A percentile compares a stretch with the other conserved stretches of the same genome.
Evolutionary conservation across 2,113 vertebrate genomes (phyloP).

Genomic region (Peromyscus maniculatus): DNA sequence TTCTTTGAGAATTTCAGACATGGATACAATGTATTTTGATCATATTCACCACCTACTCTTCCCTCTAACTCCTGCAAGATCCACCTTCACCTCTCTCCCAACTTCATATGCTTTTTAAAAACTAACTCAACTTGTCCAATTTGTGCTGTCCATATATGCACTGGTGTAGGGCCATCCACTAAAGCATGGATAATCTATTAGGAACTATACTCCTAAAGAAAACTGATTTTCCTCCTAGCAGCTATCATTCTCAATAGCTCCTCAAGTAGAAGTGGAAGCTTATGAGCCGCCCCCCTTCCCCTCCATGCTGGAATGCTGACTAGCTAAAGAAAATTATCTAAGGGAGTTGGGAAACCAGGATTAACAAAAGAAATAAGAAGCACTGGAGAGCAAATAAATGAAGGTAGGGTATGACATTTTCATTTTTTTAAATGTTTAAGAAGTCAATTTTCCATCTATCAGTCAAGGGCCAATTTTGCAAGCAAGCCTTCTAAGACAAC

Average conservation of each 20-base stretch:
- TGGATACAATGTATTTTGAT: background rate
- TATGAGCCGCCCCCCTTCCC: background rate
- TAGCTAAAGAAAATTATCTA: constrained; percentile 49
- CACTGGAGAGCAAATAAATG: constrained; percentile 44
- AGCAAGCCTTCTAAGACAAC: constrained; percentile 9
- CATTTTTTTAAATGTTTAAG: constrained; percentile 30
- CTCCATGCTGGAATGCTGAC: background rate
- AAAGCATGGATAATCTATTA: background rate
- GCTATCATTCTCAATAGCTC: background rate
- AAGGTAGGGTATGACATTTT: constrained; percentile 37
- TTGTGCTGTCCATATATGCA: background rate
- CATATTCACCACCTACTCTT: background rate
- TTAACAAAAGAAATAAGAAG: constrained; percentile 58
- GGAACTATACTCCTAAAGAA: background rate
- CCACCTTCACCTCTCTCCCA: background rate
- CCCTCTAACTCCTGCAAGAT: background rate
- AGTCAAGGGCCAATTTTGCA: background rate
- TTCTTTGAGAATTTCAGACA: background rate
- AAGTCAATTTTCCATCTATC: constrained; percentile 58
- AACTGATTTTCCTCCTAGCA: background rate
- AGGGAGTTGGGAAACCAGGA: background rate
- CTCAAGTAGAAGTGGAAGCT: background rate
- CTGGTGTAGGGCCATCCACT: background rate
- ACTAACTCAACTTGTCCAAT: background rate
- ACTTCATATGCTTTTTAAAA: background rate